Conservation (phyloP, 2,888 invertebrate genomes). For the Sipha maydis region DNA sequence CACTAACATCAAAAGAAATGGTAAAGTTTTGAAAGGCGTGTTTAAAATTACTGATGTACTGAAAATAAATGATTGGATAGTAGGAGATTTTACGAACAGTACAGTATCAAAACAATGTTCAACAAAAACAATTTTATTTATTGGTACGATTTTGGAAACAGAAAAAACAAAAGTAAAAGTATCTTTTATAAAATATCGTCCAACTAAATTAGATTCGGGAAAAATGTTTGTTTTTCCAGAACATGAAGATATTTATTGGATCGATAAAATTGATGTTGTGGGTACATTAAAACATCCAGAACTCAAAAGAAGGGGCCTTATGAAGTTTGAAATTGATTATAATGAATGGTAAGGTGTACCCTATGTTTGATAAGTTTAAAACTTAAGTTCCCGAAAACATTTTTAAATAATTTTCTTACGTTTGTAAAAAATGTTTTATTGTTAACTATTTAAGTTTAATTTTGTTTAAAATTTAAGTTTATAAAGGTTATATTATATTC, state of each 20-base stretch:
- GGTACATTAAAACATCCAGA: background rate
- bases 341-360: slow-evolving; percentile 3
- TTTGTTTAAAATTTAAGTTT: slow-evolving; percentile 15
- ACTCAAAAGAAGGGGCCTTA: background rate
- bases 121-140: slow-evolving; percentile 7
- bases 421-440: background rate
- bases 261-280: slow-evolving; percentile 2
- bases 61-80: slow-evolving; percentile 1
- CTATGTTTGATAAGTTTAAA: too few relatives aligned
- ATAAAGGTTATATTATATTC: background rate
- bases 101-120: background rate
- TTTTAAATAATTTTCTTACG: background rate
- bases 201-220: background rate
- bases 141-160: background rate
- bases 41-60: slow-evolving; percentile 1
- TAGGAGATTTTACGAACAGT: background rate
- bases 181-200: slow-evolving; percentile 23
- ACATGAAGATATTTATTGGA: slow-evolving; percentile 4
- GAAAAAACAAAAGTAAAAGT: background rate
- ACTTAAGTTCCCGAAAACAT: background rate
- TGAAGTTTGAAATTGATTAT: slow-evolving; percentile 14
- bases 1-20: background rate
- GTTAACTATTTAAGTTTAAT: background rate
- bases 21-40: slow-evolving; percentile 1
- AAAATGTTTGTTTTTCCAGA: slow-evolving; percentile 29